phyloP scores from a whole-genome alignment of 2,888 invertebrate species.

The Colletes collaris region DNA sequence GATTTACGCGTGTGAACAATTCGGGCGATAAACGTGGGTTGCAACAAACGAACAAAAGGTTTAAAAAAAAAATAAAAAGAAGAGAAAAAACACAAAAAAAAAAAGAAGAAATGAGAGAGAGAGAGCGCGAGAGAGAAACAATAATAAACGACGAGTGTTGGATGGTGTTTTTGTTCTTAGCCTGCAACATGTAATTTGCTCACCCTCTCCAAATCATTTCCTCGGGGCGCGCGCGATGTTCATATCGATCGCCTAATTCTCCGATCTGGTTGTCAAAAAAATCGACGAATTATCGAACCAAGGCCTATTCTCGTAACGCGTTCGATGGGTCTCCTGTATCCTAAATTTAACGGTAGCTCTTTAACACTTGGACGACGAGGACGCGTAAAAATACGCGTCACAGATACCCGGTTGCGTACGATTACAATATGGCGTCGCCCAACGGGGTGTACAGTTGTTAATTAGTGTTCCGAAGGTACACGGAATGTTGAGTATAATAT shows the following conservation, averaged over 20 bases:
- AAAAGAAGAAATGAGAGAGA: too few species aligned
- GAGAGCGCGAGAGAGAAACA: slow-evolving; percentile 1
- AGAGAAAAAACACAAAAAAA: too few species aligned
- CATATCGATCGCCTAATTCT: not conserved
- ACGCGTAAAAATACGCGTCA: too few species aligned
- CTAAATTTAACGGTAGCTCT: not conserved
- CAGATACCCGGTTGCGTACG: too few species aligned
- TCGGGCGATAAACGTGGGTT: slow-evolving; percentile 63
- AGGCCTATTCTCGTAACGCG: slow-evolving; percentile 45
- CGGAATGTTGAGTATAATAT: too few species aligned
- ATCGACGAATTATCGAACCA: slow-evolving; percentile 3
- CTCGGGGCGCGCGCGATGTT: slow-evolving; percentile 43
- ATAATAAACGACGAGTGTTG: slow-evolving; percentile 63
- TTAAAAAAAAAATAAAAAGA: slow-evolving; percentile 32
- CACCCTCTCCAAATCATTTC: slow-evolving; percentile 65
- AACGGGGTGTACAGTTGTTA: too few species aligned
- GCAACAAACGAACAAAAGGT: slow-evolving; percentile 43
- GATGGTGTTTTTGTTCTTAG: slow-evolving; percentile 54
- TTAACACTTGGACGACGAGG: too few species aligned
- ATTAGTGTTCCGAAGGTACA: too few species aligned
- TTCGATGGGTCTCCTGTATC: not conserved
- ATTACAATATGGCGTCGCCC: too few species aligned
- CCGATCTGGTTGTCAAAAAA: not conserved
- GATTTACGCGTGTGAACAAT: slow-evolving; percentile 66
- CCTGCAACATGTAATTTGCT: slow-evolving; percentile 63